Evolutionary conservation across 2,888 invertebrate genomes (phyloP).

Genomic region (Caenorhabditis panamensis): DNA sequence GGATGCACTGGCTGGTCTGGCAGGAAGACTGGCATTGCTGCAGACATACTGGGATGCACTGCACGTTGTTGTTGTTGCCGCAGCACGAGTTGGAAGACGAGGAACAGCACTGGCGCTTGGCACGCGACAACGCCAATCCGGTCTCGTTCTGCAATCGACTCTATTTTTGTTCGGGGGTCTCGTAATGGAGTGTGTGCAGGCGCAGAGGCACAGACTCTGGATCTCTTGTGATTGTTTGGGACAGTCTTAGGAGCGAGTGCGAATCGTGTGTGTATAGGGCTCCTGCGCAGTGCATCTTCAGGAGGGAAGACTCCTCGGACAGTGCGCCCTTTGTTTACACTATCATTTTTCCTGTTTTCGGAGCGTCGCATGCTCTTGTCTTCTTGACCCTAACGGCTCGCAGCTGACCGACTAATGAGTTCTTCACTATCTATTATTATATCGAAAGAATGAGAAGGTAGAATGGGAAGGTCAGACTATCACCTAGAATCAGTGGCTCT

Average conservation of each 20-base stretch:
- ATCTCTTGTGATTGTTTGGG: conserved; percentile 21
- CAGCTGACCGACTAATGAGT: background rate
- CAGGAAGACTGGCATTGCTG: conserved; percentile 72
- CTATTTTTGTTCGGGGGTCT: conserved; percentile 30
- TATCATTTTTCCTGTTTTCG: conserved; percentile 57
- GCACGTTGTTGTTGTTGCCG: conserved; percentile 58
- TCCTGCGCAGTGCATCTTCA: conserved; percentile 37
- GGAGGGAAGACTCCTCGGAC: background rate
- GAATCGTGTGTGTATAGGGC: conserved; percentile 41
- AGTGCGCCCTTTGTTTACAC: conserved; percentile 43
- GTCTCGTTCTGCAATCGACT: conserved; percentile 57
- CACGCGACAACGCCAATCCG: conserved; percentile 66
- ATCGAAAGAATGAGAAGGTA: background rate
- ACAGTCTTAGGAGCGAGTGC: conserved; percentile 22
- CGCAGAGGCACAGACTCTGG: background rate
- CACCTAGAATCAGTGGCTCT: background rate
- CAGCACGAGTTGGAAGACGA: conserved; percentile 69
- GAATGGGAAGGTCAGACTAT: background rate
- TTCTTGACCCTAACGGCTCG: conserved; percentile 9
- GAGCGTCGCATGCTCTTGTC: conserved; percentile 20
- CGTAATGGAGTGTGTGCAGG: background rate
- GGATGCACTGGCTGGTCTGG: conserved; percentile 60
- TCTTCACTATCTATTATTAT: background rate
- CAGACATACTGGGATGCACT: conserved; percentile 70
- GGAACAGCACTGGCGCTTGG: conserved; percentile 74